Base-by-base conservation (phyloP, 2,888 invertebrate genomes). In the Tillus elongatus region DNA sequence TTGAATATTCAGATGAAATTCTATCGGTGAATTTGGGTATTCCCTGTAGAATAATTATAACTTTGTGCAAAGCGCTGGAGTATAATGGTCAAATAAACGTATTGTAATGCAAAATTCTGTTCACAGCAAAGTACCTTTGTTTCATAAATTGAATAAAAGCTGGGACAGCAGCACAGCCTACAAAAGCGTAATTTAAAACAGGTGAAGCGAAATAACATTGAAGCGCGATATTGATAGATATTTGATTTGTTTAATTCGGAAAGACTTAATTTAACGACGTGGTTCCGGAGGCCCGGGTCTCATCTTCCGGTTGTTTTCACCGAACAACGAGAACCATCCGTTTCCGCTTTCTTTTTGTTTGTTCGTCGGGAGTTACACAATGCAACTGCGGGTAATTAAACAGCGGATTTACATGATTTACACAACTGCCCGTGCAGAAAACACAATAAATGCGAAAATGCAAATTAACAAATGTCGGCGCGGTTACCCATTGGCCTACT, bases 321-420 rank as follows among this genome's bases (percentile, higher is more conserved):
- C 35, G 28, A 37, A 40, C 32, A 36, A 10, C 33, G 12, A 14
- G 33, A 31, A n/a, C 15, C 4, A 15, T 32, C 11, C 31, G 15
- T 16, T 15, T 14, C 33, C 29, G 16, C 35, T 33, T 36, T 39
- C 27, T 37, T 33, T 40, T 40, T 40, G 30, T 36, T 31, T 34
- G 15, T 15, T 13, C 11, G 14, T 29, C 15, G 35, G 39, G 35
- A 32, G 24, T 32, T 30, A 28, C 26, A 36, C 35, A 40, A 37
- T 40, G 39, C 42, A 43, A 30, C 37, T 39, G 19, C 28, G 19
- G 28, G 35, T 39, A 37, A 44, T 39, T 60, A 57, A 55, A 51
- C 53, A 52, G 53, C 56, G 59, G 61, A 60, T 61, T 60, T 60
- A 57, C 60, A 59, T 62, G 60, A 60, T 60, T 61, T 61, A 60